These are phyloP conservation scores for Eucidaris tribuloides DNA, from an alignment of 35 echinoderm and acorn worm species.

Conservation along the genomic window DNA sequence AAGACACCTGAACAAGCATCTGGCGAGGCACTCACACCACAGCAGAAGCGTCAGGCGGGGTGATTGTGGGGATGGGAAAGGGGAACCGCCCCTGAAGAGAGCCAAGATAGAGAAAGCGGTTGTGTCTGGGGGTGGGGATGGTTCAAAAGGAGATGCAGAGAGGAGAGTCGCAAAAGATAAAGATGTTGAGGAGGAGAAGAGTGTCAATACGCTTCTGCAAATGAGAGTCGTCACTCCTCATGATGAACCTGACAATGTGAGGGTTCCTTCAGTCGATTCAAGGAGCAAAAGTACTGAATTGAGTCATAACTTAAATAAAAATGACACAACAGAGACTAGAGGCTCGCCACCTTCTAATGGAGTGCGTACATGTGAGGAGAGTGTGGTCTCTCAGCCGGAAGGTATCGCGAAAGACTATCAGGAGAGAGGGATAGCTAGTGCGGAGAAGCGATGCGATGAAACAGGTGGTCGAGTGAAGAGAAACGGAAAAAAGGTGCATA, in stretches of 20 bases:
- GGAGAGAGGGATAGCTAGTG: no score
- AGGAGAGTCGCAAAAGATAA: neutral
- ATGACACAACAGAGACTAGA: no score
- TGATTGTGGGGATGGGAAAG: neutral
- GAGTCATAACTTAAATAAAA: no score
- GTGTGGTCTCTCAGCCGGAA: no score
- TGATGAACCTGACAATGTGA: no score
- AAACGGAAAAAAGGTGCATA: conserved; percentile 1
- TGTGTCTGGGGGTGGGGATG: neutral
- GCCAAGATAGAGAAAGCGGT: neutral
- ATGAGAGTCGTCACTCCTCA: no score
- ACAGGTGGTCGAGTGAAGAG: neutral
- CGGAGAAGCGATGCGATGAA: neutral
- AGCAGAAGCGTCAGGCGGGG: neutral
- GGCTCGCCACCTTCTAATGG: no score
- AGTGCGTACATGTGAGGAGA: no score
- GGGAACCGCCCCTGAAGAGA: conserved; percentile 20
- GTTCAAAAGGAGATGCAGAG: no score
- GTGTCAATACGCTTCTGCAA: neutral
- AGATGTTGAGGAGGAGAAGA: neutral
- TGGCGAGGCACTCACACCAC: neutral
- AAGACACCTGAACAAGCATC: neutral
- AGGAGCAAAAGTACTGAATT: no score
- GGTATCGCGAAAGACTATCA: no score
- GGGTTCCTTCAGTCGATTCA: no score